phyloP scores from a whole-genome alignment of 2,888 invertebrate genomes.

The Amphipyra berbera region DNA sequence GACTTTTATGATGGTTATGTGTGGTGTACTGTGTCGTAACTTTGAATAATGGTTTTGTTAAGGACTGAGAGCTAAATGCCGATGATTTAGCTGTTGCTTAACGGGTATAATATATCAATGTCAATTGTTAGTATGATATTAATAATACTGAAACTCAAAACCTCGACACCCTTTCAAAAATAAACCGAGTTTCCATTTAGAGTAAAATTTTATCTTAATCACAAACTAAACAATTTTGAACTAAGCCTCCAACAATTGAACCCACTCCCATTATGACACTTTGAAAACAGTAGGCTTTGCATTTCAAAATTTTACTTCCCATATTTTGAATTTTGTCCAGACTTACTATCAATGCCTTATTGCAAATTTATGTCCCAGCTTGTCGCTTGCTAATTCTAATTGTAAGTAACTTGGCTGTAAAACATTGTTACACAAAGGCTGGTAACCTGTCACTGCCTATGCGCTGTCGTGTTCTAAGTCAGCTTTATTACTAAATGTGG shows the following conservation, averaged over 20 bases:
- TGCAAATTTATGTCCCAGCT: constrained; percentile 18
- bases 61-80: not conserved
- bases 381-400: constrained; percentile 17
- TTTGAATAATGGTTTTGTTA: constrained; percentile 3
- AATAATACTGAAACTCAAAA: no score
- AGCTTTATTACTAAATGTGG: constrained; percentile 23
- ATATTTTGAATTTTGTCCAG: not conserved
- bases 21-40: constrained; percentile 7
- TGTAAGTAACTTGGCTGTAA: constrained; percentile 24
- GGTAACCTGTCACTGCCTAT: constrained; percentile 9
- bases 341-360: constrained; percentile 5
- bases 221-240: no score
- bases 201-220: no score
- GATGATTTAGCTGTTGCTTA: not conserved
- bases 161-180: no score
- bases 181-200: no score
- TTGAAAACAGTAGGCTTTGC: no score
- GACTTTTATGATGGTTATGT: constrained; percentile 7
- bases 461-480: constrained; percentile 17
- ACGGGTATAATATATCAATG: no score
- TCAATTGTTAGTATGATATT: no score
- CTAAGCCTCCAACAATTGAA: no score
- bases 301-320: no score
- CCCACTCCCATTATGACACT: no score
- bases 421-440: constrained; percentile 18